Evolutionary conservation across 2,113 vertebrate species (phyloP), one percentile per base, ranked within the genome.

Genomic region (Atractosteus spatula): DNA sequence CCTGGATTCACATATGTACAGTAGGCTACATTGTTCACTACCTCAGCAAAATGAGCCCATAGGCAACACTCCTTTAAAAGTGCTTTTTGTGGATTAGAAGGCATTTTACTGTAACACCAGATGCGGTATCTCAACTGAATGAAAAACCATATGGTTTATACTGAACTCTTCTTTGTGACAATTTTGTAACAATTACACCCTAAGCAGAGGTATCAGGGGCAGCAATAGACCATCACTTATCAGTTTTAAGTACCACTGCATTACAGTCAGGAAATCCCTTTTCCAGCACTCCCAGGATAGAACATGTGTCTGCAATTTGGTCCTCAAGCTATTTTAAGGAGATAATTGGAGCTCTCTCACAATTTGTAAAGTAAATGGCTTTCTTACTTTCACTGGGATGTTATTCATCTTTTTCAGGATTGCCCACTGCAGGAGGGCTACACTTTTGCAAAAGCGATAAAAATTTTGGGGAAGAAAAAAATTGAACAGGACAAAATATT

Each of bases 331-430:
- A 69, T 10, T 51, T 51, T 51, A 51, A 51, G 47, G 47, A 51
- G 10, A 7, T 51, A 51, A 51, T 51, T 51, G 47, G 47, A 29
- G 29, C 29, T 66, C 68, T 76, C 41, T 73, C 42, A 44, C 29
- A 8, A 66, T 55, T 7, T n/a, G n/a, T 45, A 70, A 67, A 73
- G 73, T 74, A 66, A 79, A 83, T 74, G 71, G 41, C 45, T 62
- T 68, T 72, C 76, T 77, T 78, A 72, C 69, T 78, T 83, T 71
- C 81, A 77, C 75, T 76, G 75, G 74, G 42, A 72, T 55, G 76
- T 80, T 71, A 74, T 84, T 84, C 76, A 77, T 81, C 63, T 54
- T 76, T 75, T 71, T 76, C 73, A 29, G 29, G 78, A 80, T 76
- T 71, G 16, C 71, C 71, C 71, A 55, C 55, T 61, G 70, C 47